Base-by-base conservation (phyloP, 2,113 vertebrate species). In the Elgaria multicarinata region DNA sequence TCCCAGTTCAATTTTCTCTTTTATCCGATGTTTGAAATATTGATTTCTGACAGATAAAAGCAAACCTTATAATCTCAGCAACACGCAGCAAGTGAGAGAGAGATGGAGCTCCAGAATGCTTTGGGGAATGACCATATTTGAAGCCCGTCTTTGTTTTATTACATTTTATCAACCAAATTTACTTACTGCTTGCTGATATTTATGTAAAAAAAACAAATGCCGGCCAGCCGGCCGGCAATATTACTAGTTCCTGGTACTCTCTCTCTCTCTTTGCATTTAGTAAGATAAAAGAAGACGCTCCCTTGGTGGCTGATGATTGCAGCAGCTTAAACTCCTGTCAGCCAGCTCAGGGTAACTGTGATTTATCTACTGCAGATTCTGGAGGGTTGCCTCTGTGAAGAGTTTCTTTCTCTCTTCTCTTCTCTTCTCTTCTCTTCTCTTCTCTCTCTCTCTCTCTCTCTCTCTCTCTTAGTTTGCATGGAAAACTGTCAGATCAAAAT, bases 1-100 rank as follows among this genome's bases (percentile, higher is more conserved):
- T 99, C 99, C 99, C 99, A 99, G 98, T 99, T 98, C 99, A 99
- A 99, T 99, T 98, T 99, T 98, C 98, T 98, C 98, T 99, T 99
- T 99, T 99, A 99, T 99, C 98, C 97, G 97, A 99, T 98, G 98
- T 99, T 99, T 99, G 98, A 99, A 99, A 99, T 99, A 99, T 99
- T 99, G 99, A 99, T 99, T 98, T 98, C 98, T 99, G 99, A 99
- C 99, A 99, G 99, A 99, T 99, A 99, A 99, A 99, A 99, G 99
- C 98, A 99, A 99, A 99, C 99, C 98, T 98, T 98, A 98, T 99
- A 99, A 99, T 99, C 99, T 99, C 98, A 97, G 97, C 97, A 98
- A 97, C 97, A 97, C 97, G 97, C 96, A 96, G 96, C 97, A 97
- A 98, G 98, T 97, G 98, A 99, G 98, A 97, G 98, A 97, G 95